These are phyloP conservation scores for Echinometra lucunter DNA, from an alignment of 53 echinoderm and acorn worm genomes.

Conservation along the genomic window DNA sequence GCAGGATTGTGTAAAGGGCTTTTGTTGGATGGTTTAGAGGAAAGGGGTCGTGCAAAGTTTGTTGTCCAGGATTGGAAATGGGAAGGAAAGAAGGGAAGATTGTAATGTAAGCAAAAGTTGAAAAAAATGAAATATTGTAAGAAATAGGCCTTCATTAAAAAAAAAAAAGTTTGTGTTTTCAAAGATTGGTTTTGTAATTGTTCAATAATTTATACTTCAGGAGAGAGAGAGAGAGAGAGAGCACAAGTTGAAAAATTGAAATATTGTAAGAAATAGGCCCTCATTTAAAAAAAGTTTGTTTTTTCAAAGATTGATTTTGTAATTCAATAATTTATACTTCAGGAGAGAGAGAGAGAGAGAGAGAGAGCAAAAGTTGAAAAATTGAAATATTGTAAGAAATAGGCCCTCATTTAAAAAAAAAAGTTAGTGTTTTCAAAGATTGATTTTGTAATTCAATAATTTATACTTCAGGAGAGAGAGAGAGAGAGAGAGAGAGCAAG, in stretches of 20 bases:
- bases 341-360: neutral
- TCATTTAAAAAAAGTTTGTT: neutral
- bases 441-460: neutral
- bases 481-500: neutral
- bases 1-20: slow-evolving; percentile 17
- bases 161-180: neutral
- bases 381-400: neutral
- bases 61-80: neutral
- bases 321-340: neutral
- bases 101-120: neutral
- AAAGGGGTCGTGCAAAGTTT: slow-evolving; percentile 38
- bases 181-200: neutral
- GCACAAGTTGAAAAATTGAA: neutral
- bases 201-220: too few species aligned
- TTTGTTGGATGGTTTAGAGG: neutral
- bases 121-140: neutral
- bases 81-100: neutral
- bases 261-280: neutral
- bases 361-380: neutral
- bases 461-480: neutral
- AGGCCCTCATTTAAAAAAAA: neutral
- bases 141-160: neutral
- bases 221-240: neutral
- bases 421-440: neutral
- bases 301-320: neutral